Percentiles rank a stretch among this genome's conserved stretches.
phyloP scores from a whole-genome alignment of 2,113 vertebrate genomes.

The Apteryx mantelli region DNA sequence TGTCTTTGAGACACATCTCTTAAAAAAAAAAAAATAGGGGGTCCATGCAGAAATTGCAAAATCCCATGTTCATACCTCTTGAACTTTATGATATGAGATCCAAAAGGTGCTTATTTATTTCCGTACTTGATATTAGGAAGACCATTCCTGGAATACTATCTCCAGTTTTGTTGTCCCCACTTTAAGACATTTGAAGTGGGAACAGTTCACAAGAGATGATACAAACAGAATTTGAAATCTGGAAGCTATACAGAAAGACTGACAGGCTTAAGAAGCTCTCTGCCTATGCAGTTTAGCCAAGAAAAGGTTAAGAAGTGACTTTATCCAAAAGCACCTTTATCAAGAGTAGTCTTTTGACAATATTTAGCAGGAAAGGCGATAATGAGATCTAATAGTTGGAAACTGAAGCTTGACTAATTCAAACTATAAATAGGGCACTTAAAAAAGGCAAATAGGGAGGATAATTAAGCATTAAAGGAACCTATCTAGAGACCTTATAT shows the following conservation, averaged over 20 bases:
- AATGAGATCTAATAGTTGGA: conserved; percentile 69
- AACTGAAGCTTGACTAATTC: conserved; percentile 64
- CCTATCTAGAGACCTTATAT: conserved; percentile 20
- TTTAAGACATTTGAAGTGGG: not conserved
- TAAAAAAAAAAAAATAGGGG: not conserved
- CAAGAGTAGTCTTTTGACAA: conserved; percentile 53
- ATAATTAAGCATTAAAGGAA: conserved; percentile 65
- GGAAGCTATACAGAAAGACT: not conserved
- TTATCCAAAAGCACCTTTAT: conserved; percentile 55
- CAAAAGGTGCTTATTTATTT: not conserved
- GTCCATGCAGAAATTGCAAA: not conserved
- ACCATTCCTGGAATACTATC: not conserved
- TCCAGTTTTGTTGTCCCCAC: not conserved
- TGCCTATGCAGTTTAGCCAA: not conserved
- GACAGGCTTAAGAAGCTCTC: conserved; percentile 6
- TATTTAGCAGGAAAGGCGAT: conserved; percentile 68
- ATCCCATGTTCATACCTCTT: not conserved
- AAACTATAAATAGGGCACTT: conserved; percentile 69
- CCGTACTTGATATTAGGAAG: not conserved
- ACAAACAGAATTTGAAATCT: not conserved
- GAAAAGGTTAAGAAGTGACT: conserved; percentile 58
- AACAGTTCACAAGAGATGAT: not conserved
- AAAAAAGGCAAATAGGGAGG: conserved; percentile 34
- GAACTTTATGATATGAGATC: not conserved
- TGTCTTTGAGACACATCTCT: not conserved